Evolutionary conservation across 2,888 invertebrate genomes (phyloP).

Genomic region (Drosophila atroscutellata): DNA sequence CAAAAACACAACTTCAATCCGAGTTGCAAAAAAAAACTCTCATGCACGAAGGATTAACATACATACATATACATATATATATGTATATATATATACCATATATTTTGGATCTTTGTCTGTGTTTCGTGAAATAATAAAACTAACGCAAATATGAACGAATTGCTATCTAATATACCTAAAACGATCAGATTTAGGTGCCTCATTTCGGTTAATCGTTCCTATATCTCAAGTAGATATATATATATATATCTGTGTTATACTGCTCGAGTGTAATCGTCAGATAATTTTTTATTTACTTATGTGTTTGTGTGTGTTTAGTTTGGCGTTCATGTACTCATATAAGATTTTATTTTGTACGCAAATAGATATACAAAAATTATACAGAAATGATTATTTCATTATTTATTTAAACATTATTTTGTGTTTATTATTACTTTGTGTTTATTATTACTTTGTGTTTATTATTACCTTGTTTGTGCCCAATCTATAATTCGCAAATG

Average conservation of each 20-base stretch:
- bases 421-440: conserved; percentile 22
- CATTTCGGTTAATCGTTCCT: conserved; percentile 25
- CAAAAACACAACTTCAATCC: conserved; percentile 15
- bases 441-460: conserved; percentile 40
- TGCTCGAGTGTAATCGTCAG: conserved; percentile 5
- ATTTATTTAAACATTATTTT: conserved; percentile 49
- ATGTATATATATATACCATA: conserved; percentile 53
- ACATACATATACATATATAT: conserved; percentile 40
- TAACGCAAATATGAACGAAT: conserved; percentile 51
- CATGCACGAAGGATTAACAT: conserved; percentile 25
- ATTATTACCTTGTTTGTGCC: conserved; percentile 13
- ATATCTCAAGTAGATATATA: conserved; percentile 13
- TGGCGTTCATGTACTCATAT: conserved; percentile 49
- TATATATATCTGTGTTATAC: conserved; percentile 3
- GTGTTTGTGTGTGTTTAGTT: conserved; percentile 37
- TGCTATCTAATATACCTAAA: conserved; percentile 24
- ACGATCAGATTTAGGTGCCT: conserved; percentile 1
- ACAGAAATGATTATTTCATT: conserved; percentile 49
- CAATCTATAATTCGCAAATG: conserved; percentile 46
- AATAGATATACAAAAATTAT: conserved; percentile 52
- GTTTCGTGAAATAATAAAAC: conserved; percentile 77
- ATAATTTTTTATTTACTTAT: conserved; percentile 14
- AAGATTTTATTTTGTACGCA: conserved; percentile 61
- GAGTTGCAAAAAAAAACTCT: conserved; percentile 41
- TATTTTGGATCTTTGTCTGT: conserved; percentile 81